A percentile compares a stretch with the other conserved stretches of the same genome.
Conservation (phyloP, 2,888 invertebrate genomes). For the Omphaloscelis lunosa region DNA sequence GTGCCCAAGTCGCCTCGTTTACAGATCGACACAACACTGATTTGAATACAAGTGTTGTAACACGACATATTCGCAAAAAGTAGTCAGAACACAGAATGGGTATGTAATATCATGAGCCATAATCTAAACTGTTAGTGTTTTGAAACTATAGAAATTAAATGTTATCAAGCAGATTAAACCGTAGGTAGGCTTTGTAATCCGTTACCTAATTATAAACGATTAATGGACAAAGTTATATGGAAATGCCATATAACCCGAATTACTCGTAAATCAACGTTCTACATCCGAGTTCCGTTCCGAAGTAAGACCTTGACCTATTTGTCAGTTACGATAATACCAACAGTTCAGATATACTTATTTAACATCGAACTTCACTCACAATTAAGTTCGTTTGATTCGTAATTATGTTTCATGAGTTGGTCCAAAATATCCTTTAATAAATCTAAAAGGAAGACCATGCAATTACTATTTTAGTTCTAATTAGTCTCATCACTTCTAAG, state of each 20-base stretch:
- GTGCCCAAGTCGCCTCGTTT: neutral
- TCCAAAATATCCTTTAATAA: neutral
- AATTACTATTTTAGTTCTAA: neutral
- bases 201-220: constrained; percentile 45
- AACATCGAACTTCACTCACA: neutral
- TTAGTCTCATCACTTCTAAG: neutral
- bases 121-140: neutral
- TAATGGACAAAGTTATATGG: constrained; percentile 63
- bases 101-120: neutral
- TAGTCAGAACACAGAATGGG: neutral
- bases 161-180: constrained; percentile 13
- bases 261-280: constrained; percentile 57
- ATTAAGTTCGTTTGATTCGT: neutral
- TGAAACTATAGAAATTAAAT: constrained; percentile 10
- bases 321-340: constrained; percentile 43
- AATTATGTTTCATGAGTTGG: neutral
- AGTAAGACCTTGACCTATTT: constrained; percentile 61
- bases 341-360: constrained; percentile 30
- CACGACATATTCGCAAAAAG: neutral
- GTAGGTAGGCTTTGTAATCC: constrained; percentile 29
- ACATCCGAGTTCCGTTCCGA: constrained; percentile 37
- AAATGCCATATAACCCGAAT: constrained; percentile 58
- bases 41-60: neutral
- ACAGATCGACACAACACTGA: neutral
- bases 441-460: no score